Evolutionary conservation across 2,797 vertebrate genomes (phyloP).

Genomic region (Hyperoplus lanceolatus): DNA sequence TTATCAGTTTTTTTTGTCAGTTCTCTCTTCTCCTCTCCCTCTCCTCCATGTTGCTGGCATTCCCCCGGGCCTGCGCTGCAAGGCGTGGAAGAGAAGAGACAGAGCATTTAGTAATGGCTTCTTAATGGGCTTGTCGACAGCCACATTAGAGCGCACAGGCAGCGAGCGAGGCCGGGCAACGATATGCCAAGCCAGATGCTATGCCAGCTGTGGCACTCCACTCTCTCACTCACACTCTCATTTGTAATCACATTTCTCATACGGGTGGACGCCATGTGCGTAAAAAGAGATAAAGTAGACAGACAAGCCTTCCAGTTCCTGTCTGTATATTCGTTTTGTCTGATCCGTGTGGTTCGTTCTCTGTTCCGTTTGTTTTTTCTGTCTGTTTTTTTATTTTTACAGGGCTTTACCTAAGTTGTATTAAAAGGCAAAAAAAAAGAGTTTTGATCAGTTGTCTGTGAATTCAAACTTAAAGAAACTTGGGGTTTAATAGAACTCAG

Average conservation of each 20-base stretch:
- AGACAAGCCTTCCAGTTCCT: constrained; percentile 62
- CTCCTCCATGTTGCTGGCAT: constrained; percentile 61
- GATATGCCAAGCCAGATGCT: constrained; percentile 89
- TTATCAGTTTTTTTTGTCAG: constrained; percentile 19
- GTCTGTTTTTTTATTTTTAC: background rate
- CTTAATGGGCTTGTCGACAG: constrained; percentile 89
- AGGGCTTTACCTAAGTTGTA: background rate
- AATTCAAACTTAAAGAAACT: background rate
- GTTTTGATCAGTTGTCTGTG: background rate
- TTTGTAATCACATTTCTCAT: constrained; percentile 89
- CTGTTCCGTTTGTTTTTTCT: background rate
- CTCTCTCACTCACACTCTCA: constrained; percentile 80
- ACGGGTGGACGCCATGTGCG: constrained; percentile 75
- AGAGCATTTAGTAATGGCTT: constrained; percentile 88
- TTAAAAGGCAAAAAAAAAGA: background rate
- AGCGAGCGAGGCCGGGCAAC: constrained; percentile 78
- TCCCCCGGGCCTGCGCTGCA: constrained; percentile 79
- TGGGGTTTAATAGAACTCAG: background rate
- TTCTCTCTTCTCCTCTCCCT: constrained; percentile 33
- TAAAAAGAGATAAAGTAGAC: constrained; percentile 68
- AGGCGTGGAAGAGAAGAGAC: constrained; percentile 83
- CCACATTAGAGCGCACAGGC: constrained; percentile 84
- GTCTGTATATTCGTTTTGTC: constrained; percentile 31
- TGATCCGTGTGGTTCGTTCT: constrained; percentile 9
- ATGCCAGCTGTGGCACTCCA: constrained; percentile 82